Base-by-base conservation (phyloP, 2,113 vertebrate species). In the Australoheros scitulus region DNA sequence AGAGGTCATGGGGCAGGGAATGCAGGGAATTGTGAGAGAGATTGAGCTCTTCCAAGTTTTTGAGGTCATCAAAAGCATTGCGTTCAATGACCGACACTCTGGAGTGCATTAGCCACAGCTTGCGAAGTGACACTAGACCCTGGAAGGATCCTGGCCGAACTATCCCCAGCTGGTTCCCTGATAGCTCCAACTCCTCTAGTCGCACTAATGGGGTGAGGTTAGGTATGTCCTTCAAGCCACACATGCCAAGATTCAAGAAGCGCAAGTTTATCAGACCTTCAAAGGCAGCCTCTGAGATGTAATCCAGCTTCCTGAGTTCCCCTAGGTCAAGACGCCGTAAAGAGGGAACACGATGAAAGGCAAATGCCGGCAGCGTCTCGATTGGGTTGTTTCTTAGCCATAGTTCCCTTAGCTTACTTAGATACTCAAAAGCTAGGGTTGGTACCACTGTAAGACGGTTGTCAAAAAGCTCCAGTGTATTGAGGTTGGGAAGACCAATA, bases 361-460 rank as follows among this genome's bases (percentile, higher is more conserved):
- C 98, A 86, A 97, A 98, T 0, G 97, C 97, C 0, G 97, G 97
- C 93, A 99, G 97, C 79, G 97, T 98, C 93, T 99, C 98, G 61
- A 99, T 99, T 84, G 98, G 98, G 93, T 99, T 99, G 95, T 99
- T 99, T 1, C 98, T 74, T 61, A 99, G 83, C 98, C 98, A 99
- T 6, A 99, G 95, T 94, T 99, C 98, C 3, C 98, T 94, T 68
- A 99, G 95, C 92, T 99, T 99, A 91, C 97, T 98, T 79, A 99
- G 96, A 95, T 99, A 99, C 96, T 99, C 98, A 55, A 99, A 99
- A 59, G 98, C 98, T 84, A 97, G 97, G 3, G 97, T 98, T 75
- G 98, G 98, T 60, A 99, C 97, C 56, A 97, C 96, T 52, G 97
- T 98, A 36, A 99, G 92, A 36, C 97, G 96, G 96, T 99, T 99